A percentile compares a stretch with the other conserved stretches of the same genome.
phyloP scores from a whole-genome alignment of 2,797 vertebrate species.

The Macropus fuliginosus region DNA sequence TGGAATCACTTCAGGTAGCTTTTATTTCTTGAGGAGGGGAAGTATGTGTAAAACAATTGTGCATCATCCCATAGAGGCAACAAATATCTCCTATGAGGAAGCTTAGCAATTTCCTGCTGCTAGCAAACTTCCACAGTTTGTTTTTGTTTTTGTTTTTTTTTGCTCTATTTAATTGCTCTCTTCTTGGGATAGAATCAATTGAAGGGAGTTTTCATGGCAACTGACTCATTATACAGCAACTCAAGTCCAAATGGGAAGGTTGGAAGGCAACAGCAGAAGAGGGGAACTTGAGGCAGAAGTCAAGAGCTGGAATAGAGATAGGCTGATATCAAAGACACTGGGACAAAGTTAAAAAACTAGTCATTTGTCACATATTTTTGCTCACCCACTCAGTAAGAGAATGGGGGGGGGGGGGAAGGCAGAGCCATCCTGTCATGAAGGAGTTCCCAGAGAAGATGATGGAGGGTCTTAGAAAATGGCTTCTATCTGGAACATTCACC shows the following conservation, averaged over 20 bases:
- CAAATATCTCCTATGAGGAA: not conserved
- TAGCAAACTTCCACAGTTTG: not conserved
- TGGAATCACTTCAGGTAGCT: not conserved
- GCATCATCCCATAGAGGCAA: not conserved
- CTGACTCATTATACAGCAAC: constrained; percentile 19
- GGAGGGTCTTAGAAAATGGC: constrained; percentile 12
- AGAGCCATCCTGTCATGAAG: not conserved
- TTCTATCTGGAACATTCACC: not conserved
- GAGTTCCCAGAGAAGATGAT: not conserved
- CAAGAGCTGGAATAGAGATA: constrained; percentile 21
- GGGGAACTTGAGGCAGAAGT: not conserved
- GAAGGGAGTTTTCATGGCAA: not conserved
- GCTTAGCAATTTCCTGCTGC: not conserved
- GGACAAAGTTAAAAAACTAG: constrained; percentile 1
- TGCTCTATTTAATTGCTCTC: not conserved
- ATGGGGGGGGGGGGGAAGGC: not conserved
- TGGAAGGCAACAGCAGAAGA: constrained; percentile 43
- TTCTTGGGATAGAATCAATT: not conserved
- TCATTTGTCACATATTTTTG: constrained; percentile 23
- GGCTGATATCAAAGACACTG: not conserved
- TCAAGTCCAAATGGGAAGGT: constrained; percentile 35
- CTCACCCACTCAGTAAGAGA: constrained; percentile 3
- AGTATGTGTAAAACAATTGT: not conserved
- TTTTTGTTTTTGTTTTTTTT: not conserved
- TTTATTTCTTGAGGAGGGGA: not conserved